Evolutionary conservation across 2,797 vertebrate genomes (phyloP), one percentile per base, ranked within the genome.

Genomic region (Acanthopagrus latus): DNA sequence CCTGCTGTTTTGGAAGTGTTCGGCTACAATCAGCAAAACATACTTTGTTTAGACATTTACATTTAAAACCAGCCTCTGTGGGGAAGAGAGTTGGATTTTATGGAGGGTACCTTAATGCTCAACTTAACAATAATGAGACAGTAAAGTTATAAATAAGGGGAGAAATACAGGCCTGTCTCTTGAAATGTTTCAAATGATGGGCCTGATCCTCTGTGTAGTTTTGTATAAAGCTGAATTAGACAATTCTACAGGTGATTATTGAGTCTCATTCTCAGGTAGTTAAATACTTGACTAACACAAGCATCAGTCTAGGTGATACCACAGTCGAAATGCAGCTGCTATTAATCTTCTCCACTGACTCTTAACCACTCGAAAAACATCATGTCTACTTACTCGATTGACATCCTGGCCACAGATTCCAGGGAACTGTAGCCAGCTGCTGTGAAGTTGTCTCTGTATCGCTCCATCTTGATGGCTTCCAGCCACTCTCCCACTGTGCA

Each of bases 391-490:
- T 96, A 99, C 98, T 99, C 97, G 82, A 99, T 97, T 91, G 97
- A 98, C 98, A 99, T 99, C 94, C 98, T 96, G 85, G 97, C 97
- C 92, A 99, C 97, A 78, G 98, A 97, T 89, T 99, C 97, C 89
- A 99, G 95, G 71, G 97, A 97, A 95, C 96, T 97, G 94, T 99
- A 99, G 89, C 98, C 98, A 57, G 98, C 97, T 78, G 98, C 97
- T 89, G 97, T 98, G 95, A 99, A 99, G 95, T 98, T 99, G 94
- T 99, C 98, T 90, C 97, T 95, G 93, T 99, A 99, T 93, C 97
- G 95, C 93, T 99, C 98, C 98, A 99, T 99, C 95, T 99, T 99
- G 96, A 99, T 99, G 95, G 98, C 97, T 95, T 99, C 97, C 91
- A 99, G 95, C 98, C 98, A 99, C 94, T 99, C 98, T 90, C 96